phyloP scores from a whole-genome alignment of 2,888 invertebrate species.

The Drosophila conformis region DNA sequence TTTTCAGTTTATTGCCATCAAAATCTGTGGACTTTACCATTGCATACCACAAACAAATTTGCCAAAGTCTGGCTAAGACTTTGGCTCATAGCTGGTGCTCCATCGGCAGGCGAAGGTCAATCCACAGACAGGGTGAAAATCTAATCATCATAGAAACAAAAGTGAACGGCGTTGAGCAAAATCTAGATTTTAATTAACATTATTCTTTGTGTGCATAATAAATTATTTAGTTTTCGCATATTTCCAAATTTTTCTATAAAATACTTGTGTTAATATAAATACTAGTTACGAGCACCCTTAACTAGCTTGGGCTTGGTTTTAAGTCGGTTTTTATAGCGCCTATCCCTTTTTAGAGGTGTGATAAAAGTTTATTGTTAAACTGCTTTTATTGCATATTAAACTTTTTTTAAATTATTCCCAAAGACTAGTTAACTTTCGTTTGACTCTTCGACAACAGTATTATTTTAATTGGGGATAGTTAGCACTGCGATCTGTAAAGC shows the following conservation, averaged over 20 bases:
- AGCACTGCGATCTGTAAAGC: too few relatives aligned
- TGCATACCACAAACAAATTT: constrained; percentile 52
- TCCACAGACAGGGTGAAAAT: background rate
- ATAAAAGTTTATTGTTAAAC: background rate
- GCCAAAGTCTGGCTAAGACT: constrained; percentile 18
- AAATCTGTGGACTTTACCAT: constrained; percentile 8
- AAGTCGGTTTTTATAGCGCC: background rate
- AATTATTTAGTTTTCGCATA: background rate
- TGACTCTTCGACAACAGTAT: background rate
- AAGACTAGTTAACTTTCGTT: background rate
- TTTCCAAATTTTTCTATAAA: background rate
- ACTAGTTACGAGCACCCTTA: background rate
- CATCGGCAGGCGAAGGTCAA: constrained; percentile 18
- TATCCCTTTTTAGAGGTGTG: background rate
- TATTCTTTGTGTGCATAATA: background rate
- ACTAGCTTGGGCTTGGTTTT: background rate
- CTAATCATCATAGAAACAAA: background rate
- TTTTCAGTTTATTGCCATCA: constrained; percentile 46
- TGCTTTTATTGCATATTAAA: background rate
- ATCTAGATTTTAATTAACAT: background rate
- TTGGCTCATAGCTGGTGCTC: constrained; percentile 3
- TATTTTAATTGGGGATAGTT: too few relatives aligned
- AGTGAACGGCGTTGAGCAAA: background rate
- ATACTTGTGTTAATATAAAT: background rate
- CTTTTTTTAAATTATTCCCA: background rate